Evolutionary conservation across 2,113 vertebrate genomes (phyloP).

Genomic region (Atrichornis clamosus): DNA sequence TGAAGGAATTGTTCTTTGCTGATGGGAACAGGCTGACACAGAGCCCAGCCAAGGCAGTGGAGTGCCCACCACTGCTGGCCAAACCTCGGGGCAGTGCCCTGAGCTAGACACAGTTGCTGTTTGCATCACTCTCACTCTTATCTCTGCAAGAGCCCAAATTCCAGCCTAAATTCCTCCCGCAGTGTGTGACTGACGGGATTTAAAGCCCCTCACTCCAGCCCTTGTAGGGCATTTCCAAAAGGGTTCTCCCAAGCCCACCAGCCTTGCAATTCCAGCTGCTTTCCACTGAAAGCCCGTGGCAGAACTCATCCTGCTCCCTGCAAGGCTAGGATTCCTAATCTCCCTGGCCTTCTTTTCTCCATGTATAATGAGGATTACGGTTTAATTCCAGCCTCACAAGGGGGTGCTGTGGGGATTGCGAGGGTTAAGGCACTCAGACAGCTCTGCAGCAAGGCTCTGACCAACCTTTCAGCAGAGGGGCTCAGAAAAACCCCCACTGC

Average conservation of each 20-base stretch:
- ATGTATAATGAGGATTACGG: conserved; percentile 2
- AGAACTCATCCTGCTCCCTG: background rate
- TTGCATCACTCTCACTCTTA: background rate
- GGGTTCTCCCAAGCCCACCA: background rate
- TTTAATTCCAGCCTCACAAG: conserved; percentile 46
- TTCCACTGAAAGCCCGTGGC: background rate
- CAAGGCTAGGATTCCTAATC: conserved; percentile 6
- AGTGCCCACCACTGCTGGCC: background rate
- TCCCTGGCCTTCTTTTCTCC: background rate
- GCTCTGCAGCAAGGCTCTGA: background rate
- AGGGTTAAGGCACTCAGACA: background rate
- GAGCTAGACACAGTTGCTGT: fast-evolving
- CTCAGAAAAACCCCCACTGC: background rate
- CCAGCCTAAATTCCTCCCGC: background rate
- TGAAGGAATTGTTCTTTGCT: background rate
- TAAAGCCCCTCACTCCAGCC: background rate
- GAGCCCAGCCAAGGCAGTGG: background rate
- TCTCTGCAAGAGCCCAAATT: background rate
- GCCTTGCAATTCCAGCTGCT: background rate
- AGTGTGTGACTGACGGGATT: background rate
- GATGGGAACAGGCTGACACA: background rate
- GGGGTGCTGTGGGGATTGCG: conserved; percentile 18
- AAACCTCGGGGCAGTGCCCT: background rate
- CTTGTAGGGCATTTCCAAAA: background rate
- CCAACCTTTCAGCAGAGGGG: background rate